These are phyloP conservation scores for Leuciscus waleckii DNA, from an alignment of 2,797 vertebrate genomes.

Conservation along the genomic window DNA sequence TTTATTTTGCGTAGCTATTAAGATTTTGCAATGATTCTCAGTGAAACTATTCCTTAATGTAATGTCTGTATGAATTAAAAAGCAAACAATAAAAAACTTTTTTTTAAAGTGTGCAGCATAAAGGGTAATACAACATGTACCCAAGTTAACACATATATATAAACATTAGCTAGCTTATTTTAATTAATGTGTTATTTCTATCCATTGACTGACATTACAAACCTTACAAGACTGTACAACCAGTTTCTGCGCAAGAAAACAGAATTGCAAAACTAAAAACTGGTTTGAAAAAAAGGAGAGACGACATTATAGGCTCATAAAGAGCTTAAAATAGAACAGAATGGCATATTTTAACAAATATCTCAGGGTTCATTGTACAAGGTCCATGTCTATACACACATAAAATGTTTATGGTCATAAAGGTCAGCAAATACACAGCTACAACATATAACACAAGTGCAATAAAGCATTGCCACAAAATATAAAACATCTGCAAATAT, in stretches of 20 bases:
- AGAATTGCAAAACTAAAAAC: background rate
- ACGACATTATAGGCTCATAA: background rate
- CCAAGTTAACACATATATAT: background rate
- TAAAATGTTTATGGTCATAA: conserved; percentile 23
- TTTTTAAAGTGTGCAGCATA: background rate
- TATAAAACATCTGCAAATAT: background rate
- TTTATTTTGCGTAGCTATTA: background rate
- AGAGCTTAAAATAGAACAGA: background rate
- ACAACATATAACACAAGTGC: background rate
- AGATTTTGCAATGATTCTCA: background rate
- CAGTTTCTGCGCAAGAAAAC: background rate
- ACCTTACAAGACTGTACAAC: background rate
- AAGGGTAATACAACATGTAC: background rate
- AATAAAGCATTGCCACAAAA: background rate
- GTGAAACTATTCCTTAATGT: background rate
- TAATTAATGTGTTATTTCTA: background rate
- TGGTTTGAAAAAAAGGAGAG: background rate
- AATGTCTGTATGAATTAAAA: background rate
- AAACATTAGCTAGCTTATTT: background rate
- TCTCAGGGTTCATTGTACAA: background rate
- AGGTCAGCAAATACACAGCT: background rate
- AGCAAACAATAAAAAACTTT: background rate
- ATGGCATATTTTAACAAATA: background rate
- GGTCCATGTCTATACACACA: background rate
- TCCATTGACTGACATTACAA: background rate